Evolutionary conservation across 2,113 vertebrate genomes (phyloP).

Genomic region (Labeo catla): DNA sequence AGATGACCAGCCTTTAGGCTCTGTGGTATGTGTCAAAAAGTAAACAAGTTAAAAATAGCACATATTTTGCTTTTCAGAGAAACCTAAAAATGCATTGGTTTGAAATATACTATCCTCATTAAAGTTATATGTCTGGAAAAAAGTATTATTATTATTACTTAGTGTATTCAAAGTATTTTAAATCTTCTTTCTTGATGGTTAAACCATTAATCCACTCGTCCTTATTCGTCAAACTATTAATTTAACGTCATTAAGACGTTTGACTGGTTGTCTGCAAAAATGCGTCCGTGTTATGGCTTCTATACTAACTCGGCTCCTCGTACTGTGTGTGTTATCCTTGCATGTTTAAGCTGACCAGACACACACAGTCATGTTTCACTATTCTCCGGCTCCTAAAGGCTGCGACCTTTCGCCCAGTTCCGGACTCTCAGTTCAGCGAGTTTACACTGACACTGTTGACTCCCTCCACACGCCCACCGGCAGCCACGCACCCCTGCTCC

Average conservation of each 20-base stretch:
- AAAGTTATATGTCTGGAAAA: too few species aligned
- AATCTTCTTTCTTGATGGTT: not conserved
- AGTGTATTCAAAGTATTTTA: not conserved
- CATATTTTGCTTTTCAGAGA: not conserved
- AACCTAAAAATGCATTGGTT: not conserved
- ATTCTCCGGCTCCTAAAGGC: constrained; percentile 13
- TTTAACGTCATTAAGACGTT: not conserved
- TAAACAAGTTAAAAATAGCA: not conserved
- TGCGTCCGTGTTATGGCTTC: too few species aligned
- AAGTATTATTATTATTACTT: not conserved
- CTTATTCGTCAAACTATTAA: not conserved
- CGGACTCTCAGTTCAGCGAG: constrained; percentile 73
- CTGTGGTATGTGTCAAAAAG: not conserved
- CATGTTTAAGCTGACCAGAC: constrained; percentile 36
- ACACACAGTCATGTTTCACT: constrained; percentile 45
- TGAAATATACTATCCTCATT: not conserved
- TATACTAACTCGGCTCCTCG: not conserved
- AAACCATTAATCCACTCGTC: not conserved
- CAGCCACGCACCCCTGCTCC: constrained; percentile 79
- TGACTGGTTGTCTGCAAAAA: not conserved
- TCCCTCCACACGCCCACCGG: constrained; percentile 71
- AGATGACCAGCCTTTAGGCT: not conserved
- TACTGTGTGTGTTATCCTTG: not conserved
- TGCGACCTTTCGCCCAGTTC: constrained; percentile 91
- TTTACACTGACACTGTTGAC: constrained; percentile 82